Conservation (phyloP, 2,113 vertebrate genomes). For the Perca flavescens region DNA sequence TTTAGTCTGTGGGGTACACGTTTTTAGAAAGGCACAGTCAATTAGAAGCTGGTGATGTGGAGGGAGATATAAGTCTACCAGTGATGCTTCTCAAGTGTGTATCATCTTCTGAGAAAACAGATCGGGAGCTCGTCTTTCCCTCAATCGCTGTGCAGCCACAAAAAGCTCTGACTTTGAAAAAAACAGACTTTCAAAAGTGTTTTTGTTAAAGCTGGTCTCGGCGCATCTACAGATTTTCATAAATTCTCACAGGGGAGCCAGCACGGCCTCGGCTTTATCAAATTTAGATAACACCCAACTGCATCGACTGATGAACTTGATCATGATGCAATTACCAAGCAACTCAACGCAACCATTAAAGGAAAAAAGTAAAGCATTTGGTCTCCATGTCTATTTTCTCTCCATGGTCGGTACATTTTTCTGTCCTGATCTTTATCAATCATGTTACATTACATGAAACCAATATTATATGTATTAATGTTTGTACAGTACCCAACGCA, state of each 20-base stretch:
- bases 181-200: neutral
- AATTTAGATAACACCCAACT: neutral
- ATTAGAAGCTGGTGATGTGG: conserved; percentile 50
- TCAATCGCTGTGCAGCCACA: conserved; percentile 17
- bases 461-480: neutral
- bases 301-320: neutral
- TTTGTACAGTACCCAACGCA: neutral
- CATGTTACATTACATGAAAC: neutral
- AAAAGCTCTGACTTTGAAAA: conserved; percentile 32
- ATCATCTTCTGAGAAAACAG: conserved; percentile 41
- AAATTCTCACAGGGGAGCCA: conserved; percentile 16
- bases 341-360: conserved; percentile 15
- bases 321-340: conserved; percentile 55
- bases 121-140: conserved; percentile 26
- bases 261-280: neutral
- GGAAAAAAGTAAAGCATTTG: neutral
- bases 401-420: too few species aligned
- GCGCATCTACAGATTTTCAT: conserved; percentile 16
- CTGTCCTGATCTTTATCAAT: neutral
- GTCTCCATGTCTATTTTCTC: neutral
- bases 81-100: conserved; percentile 28
- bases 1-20: conserved; percentile 7
- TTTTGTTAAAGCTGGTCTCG: conserved; percentile 21
- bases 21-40: conserved; percentile 25
- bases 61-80: conserved; percentile 7